Evolutionary conservation across 2,888 invertebrate species (phyloP).

Genomic region (Taenaris catops): DNA sequence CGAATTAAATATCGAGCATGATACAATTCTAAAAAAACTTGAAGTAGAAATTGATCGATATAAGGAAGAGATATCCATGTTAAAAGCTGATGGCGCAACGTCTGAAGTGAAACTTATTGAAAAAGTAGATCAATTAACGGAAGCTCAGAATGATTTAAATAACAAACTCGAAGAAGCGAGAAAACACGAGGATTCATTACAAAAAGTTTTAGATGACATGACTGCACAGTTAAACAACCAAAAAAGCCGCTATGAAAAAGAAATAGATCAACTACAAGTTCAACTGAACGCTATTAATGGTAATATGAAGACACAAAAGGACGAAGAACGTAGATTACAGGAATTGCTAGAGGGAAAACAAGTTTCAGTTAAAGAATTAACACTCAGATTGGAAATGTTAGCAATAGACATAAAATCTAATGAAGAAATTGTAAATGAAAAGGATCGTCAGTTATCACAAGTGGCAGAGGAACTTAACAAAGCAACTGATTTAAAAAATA

Average conservation of each 20-base stretch:
- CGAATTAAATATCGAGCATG: constrained; percentile 54
- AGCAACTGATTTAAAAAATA: constrained; percentile 58
- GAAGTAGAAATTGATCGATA: constrained; percentile 68
- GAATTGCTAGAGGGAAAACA: constrained; percentile 56
- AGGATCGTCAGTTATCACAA: constrained; percentile 65
- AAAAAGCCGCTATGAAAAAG: constrained; percentile 57
- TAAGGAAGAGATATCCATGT: constrained; percentile 58
- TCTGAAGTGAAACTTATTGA: constrained; percentile 70
- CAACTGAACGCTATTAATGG: constrained; percentile 42
- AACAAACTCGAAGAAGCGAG: constrained; percentile 70
- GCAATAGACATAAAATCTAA: constrained; percentile 69
- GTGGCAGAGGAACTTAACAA: constrained; percentile 56
- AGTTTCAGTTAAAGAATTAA: constrained; percentile 54
- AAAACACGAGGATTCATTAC: constrained; percentile 67
- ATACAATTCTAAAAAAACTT: constrained; percentile 52
- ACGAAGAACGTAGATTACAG: constrained; percentile 43
- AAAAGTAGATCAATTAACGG: constrained; percentile 68
- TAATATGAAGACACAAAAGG: constrained; percentile 45
- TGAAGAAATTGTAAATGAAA: constrained; percentile 60
- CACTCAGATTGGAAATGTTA: constrained; percentile 62
- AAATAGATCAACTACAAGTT: constrained; percentile 48
- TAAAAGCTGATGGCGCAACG: constrained; percentile 65
- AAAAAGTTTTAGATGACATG: constrained; percentile 65
- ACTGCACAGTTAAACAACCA: constrained; percentile 62
- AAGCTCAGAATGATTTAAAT: constrained; percentile 68